Evolutionary conservation across 2,797 vertebrate genomes (phyloP).

Genomic region (Onychomys leucogaster): DNA sequence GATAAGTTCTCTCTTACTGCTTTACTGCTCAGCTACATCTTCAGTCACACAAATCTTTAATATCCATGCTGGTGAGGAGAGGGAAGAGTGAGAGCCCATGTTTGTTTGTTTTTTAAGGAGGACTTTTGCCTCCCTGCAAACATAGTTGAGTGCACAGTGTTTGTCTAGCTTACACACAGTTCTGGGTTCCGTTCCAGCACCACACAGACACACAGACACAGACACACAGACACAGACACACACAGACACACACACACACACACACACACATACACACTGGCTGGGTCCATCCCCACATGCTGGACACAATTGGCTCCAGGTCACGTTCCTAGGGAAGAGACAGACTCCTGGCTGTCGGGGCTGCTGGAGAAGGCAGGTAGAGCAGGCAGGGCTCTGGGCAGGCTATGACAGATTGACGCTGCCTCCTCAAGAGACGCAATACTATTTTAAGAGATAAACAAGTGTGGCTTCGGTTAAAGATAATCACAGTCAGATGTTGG

Average conservation of each 20-base stretch:
- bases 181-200: no score
- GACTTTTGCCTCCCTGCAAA: background rate
- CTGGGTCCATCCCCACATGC: background rate
- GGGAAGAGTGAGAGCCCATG: background rate
- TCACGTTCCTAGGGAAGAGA: background rate
- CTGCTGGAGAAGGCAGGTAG: constrained; percentile 32
- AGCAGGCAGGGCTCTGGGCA: background rate
- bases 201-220: background rate
- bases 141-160: background rate
- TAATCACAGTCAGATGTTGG: constrained; percentile 83
- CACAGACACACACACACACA: background rate
- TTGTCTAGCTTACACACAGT: background rate
- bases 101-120: background rate
- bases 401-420: background rate
- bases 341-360: background rate
- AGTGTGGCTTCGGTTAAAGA: constrained; percentile 81
- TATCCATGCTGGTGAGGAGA: background rate
- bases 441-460: constrained; percentile 83
- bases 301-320: background rate
- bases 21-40: background rate
- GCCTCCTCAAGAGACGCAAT: constrained; percentile 64
- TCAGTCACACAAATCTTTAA: background rate
- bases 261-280: background rate
- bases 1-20: background rate
- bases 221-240: background rate